Conservation (phyloP, 2,888 invertebrate species). For the Abrostola tripartita region DNA sequence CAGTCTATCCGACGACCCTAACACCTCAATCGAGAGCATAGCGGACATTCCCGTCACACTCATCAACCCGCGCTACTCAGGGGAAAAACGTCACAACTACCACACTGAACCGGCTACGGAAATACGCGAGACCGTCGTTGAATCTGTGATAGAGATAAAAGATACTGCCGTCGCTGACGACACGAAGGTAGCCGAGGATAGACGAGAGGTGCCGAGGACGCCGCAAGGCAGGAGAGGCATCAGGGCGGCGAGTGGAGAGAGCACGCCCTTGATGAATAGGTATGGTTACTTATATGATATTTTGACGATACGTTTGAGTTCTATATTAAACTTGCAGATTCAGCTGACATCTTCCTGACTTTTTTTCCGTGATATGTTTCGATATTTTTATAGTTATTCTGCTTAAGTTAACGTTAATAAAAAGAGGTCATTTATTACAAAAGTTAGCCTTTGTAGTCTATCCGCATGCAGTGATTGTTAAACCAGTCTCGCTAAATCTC, state of each 20-base stretch:
- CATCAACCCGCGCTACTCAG: conserved; percentile 77
- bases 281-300: conserved; percentile 44
- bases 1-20: conserved; percentile 82
- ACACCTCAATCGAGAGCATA: conserved; percentile 81
- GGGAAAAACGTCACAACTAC: conserved; percentile 53
- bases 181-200: conserved; percentile 32
- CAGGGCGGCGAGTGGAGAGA: conserved; percentile 62
- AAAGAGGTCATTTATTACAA: too few species aligned
- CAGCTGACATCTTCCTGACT: too few species aligned
- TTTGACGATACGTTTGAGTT: too few species aligned
- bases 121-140: conserved; percentile 9
- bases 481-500: too few species aligned
- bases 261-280: conserved; percentile 70
- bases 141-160: conserved; percentile 39
- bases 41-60: conserved; percentile 82
- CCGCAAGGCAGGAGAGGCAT: conserved; percentile 74
- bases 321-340: too few species aligned
- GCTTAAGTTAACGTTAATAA: too few species aligned
- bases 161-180: conserved; percentile 26
- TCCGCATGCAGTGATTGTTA: too few species aligned
- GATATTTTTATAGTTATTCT: too few species aligned
- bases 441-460: too few species aligned
- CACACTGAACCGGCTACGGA: conserved; percentile 8
- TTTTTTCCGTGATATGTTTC: too few species aligned
- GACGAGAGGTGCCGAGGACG: conserved; percentile 64